Conservation (phyloP, 2,113 vertebrate genomes). For the Cynocephalus volans region DNA sequence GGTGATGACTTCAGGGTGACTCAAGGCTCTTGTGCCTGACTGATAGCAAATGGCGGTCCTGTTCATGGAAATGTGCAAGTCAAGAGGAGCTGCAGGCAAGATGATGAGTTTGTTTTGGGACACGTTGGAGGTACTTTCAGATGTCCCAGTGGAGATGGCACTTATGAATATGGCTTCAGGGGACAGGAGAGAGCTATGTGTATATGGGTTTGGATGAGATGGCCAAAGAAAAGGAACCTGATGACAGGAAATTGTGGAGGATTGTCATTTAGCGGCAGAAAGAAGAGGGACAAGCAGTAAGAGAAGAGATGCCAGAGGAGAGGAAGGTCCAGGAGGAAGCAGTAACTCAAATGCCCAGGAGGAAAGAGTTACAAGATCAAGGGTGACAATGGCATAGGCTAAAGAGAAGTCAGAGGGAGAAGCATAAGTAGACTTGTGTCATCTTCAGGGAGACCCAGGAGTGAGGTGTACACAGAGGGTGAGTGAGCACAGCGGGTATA, state of each 20-base stretch:
- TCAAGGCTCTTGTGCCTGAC: neutral
- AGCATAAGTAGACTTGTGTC: neutral
- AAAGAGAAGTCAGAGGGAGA: neutral
- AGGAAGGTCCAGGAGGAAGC: neutral
- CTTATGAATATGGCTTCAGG: neutral
- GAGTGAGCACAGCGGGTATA: neutral
- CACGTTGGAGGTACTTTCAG: neutral
- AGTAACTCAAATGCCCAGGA: neutral
- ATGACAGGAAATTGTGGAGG: neutral
- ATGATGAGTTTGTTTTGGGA: neutral
- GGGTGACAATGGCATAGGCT: neutral
- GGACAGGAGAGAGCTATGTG: neutral
- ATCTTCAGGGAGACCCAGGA: neutral
- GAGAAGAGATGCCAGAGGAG: neutral
- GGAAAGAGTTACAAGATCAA: neutral
- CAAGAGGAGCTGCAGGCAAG: neutral
- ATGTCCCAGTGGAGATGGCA: neutral
- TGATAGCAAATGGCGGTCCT: fast-evolving
- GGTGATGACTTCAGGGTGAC: neutral
- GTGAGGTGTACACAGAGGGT: neutral
- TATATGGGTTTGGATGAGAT: neutral
- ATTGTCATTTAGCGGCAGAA: neutral
- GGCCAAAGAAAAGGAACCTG: neutral
- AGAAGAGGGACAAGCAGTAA: neutral
- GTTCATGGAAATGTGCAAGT: neutral